Conservation (phyloP, 2,113 vertebrate genomes). For the Lepidothrix coronata region DNA sequence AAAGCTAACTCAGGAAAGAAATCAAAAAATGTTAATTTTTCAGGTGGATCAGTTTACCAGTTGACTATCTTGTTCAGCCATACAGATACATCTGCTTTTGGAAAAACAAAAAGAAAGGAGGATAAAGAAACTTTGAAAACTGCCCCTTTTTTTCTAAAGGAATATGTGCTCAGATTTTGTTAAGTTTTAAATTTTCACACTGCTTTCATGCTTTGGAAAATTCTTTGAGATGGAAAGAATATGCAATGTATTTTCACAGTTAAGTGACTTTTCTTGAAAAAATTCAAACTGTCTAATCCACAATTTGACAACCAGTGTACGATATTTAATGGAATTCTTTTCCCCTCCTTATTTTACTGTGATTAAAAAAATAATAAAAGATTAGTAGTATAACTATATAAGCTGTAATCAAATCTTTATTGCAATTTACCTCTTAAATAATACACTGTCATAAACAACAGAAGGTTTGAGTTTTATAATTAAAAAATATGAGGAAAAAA, state of each 20-base stretch:
- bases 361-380: neutral
- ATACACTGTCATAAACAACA: neutral
- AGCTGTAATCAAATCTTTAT: neutral
- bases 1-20: neutral
- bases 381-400: neutral
- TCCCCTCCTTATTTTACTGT: neutral
- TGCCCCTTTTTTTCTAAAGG: accelerated
- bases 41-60: neutral
- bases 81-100: neutral
- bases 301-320: neutral
- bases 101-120: neutral
- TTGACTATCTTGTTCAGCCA: neutral
- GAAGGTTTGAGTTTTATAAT: neutral
- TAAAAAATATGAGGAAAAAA: neutral
- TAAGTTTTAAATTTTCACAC: neutral
- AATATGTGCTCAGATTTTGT: neutral
- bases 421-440: neutral
- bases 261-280: neutral
- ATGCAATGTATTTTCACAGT: neutral
- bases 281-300: neutral
- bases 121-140: neutral
- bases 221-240: neutral
- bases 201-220: neutral
- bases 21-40: neutral
- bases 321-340: neutral